These are phyloP conservation scores for Drosophila fulvimacula DNA, from an alignment of 2,888 invertebrate genomes.

Conservation along the genomic window DNA sequence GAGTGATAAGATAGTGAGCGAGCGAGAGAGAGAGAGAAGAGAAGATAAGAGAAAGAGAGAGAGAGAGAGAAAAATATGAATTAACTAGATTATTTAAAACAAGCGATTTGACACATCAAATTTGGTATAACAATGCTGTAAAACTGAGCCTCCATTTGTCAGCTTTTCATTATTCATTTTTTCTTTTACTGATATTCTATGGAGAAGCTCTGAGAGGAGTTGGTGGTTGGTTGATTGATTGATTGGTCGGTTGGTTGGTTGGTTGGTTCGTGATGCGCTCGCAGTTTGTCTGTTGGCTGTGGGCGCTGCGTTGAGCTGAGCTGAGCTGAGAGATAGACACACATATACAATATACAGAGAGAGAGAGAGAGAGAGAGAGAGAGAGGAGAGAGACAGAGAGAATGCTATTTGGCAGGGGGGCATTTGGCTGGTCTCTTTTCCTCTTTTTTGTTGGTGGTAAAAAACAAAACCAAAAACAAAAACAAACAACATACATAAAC, in stretches of 20 bases:
- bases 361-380: not conserved
- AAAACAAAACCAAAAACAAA: conserved; percentile 11
- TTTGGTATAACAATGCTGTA: conserved; percentile 29
- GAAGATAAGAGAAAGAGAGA: conserved; percentile 22
- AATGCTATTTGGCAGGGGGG: conserved; percentile 2
- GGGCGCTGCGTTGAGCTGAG: conserved; percentile 26
- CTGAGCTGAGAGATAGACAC: conserved; percentile 13
- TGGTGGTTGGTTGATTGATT: conserved; percentile 19
- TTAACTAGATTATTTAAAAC: conserved; percentile 59
- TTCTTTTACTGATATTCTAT: conserved; percentile 24
- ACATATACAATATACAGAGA: not conserved
- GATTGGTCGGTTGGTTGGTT: conserved; percentile 19
- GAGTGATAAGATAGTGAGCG: conserved; percentile 19
- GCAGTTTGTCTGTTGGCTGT: conserved; percentile 23
- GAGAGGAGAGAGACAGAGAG: no score
- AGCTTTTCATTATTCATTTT: not conserved
- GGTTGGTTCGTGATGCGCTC: conserved; percentile 23
- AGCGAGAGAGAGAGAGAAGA: conserved; percentile 21
- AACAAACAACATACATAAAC: conserved; percentile 25
- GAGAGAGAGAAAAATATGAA: conserved; percentile 52
- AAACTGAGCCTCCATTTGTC: conserved; percentile 22
- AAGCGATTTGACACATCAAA: conserved; percentile 19
- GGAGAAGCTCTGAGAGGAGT: conserved; percentile 36
- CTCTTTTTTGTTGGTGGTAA: conserved; percentile 1
- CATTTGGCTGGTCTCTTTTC: conserved; percentile 6